A percentile compares a stretch with the other conserved stretches of the same genome.
Evolutionary conservation across 2,888 invertebrate species (phyloP).

Genomic region (Hirtodrosophila histrioides): DNA sequence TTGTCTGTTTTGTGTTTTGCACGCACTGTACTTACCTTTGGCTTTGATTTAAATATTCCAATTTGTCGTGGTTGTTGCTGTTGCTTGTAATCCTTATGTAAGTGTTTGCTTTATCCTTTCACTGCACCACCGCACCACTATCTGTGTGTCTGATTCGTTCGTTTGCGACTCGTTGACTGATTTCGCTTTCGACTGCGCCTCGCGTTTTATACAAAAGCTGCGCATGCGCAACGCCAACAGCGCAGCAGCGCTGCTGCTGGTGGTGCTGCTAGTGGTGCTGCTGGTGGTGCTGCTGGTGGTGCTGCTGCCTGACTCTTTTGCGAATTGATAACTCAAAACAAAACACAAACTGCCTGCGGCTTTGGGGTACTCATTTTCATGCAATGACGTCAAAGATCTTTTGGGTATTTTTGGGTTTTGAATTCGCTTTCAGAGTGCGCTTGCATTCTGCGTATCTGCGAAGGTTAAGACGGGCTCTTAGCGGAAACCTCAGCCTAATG

Average conservation of each 20-base stretch:
- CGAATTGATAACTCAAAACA: slow-evolving; percentile 72
- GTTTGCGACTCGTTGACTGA: slow-evolving; percentile 79
- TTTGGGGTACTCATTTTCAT: neutral
- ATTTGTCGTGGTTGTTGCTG: slow-evolving; percentile 10
- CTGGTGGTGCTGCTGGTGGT: slow-evolving; percentile 6
- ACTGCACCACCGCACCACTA: slow-evolving; percentile 53
- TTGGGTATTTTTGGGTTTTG: slow-evolving; percentile 38
- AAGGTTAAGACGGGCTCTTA: slow-evolving; percentile 44
- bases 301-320: slow-evolving; percentile 33
- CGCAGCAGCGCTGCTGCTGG: slow-evolving; percentile 10
- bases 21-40: slow-evolving; percentile 68
- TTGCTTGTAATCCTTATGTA: slow-evolving; percentile 71
- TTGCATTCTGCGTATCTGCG: slow-evolving; percentile 68
- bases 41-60: slow-evolving; percentile 58
- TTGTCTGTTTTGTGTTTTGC: neutral
- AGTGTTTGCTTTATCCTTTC: slow-evolving; percentile 65
- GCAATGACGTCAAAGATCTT: slow-evolving; percentile 51
- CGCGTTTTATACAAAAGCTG: slow-evolving; percentile 79
- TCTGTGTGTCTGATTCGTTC: slow-evolving; percentile 52
- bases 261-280: slow-evolving; percentile 14
- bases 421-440: slow-evolving; percentile 13
- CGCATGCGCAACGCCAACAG: slow-evolving; percentile 61
- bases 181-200: slow-evolving; percentile 69
- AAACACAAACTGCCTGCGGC: slow-evolving; percentile 45
- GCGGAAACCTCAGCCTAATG: slow-evolving; percentile 48